These are phyloP conservation scores for Oikopleura albicans DNA, from an alignment of 23 tunicate genomes.

Conservation along the genomic window DNA sequence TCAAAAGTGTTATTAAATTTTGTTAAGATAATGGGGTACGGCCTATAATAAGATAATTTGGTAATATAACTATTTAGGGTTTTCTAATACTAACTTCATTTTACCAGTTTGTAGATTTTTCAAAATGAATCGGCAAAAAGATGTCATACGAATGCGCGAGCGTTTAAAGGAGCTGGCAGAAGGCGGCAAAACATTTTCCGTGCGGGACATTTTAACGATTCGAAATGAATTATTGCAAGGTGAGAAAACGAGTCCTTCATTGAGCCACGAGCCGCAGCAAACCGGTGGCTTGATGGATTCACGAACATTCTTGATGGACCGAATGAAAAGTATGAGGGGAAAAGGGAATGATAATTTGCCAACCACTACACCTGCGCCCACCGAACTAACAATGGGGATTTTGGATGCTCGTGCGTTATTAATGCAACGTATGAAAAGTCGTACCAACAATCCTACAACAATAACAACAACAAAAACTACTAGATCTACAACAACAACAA, in stretches of 20 bases:
- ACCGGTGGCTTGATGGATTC: background rate
- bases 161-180: background rate
- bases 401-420: background rate
- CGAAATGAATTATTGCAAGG: background rate
- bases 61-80: too few relatives aligned
- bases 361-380: background rate
- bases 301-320: background rate
- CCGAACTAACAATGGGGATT: too few relatives aligned
- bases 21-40: too few relatives aligned
- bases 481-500: background rate
- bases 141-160: background rate
- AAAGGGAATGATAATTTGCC: background rate
- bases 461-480: background rate
- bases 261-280: background rate
- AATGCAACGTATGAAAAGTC: background rate
- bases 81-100: too few relatives aligned
- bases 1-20: too few relatives aligned
- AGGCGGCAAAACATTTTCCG: slow-evolving; percentile 11
- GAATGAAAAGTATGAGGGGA: background rate
- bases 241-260: background rate
- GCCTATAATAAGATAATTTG: too few relatives aligned
- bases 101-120: too few relatives aligned
- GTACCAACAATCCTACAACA: background rate
- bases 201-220: background rate
- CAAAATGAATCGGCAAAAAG: too few relatives aligned